Evolutionary conservation across 1,140 invertebrate species (phyloP).

Genomic region (Orius insidiosus): DNA sequence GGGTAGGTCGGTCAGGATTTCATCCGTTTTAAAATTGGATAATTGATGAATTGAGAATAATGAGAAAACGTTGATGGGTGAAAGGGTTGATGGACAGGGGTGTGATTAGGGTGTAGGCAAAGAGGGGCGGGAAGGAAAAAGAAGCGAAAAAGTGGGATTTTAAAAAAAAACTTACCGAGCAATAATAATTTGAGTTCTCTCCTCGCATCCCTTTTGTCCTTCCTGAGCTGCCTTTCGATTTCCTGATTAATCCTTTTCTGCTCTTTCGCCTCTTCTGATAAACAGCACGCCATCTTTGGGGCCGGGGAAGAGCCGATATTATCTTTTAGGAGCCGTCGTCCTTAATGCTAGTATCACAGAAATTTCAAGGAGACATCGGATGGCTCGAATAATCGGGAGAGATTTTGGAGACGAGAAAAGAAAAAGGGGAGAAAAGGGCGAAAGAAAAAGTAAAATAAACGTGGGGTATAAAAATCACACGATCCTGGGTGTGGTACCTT

Average conservation of each 20-base stretch:
- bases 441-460: too few species aligned
- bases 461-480: constrained; percentile 5
- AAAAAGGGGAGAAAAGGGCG: too few species aligned
- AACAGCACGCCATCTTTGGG: constrained; percentile 94
- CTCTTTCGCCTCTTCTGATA: constrained; percentile 99
- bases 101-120: not conserved
- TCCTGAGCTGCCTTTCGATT: constrained; percentile 96
- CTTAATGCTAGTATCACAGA: constrained; percentile 17
- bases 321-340: constrained; percentile 24
- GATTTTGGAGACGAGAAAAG: too few species aligned
- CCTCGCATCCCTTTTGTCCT: constrained; percentile 97
- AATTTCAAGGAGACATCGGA: constrained; percentile 12
- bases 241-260: constrained; percentile 99
- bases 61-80: not conserved
- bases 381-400: not conserved
- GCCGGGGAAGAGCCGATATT: constrained; percentile 26
- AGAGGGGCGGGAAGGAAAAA: not conserved
- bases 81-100: not conserved
- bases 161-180: constrained; percentile 83
- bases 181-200: constrained; percentile 96
- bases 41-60: too few species aligned
- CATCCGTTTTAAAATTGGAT: too few species aligned
- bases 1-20: too few species aligned
- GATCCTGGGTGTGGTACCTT: constrained; percentile 17
- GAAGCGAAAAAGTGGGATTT: not conserved